Conservation (phyloP, 2,797 vertebrate genomes). For the Eurystomus glaucurus region DNA sequence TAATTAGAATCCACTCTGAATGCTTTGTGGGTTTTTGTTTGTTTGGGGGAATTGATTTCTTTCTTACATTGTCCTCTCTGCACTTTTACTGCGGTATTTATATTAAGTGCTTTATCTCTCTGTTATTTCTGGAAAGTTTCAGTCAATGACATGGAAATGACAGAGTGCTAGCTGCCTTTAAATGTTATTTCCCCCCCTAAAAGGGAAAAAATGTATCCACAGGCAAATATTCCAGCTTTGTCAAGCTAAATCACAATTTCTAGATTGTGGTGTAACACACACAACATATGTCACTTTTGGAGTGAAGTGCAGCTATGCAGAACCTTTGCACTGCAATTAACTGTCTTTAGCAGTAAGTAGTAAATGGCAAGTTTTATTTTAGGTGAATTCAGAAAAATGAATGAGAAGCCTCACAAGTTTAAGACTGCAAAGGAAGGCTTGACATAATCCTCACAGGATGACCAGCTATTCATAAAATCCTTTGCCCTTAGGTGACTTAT, state of each 20-base stretch:
- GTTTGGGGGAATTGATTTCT: not conserved
- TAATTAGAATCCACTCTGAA: not conserved
- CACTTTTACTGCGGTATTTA: not conserved
- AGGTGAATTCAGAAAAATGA: not conserved
- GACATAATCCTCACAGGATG: not conserved
- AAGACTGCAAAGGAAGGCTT: not conserved
- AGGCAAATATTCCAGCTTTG: not conserved
- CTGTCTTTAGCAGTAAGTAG: not conserved
- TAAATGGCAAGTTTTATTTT: not conserved
- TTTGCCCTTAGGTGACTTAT: constrained; percentile 17
- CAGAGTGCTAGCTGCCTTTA: not conserved
- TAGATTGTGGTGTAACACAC: not conserved
- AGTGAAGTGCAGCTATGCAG: not conserved
- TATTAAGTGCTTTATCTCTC: not conserved
- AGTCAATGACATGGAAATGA: not conserved
- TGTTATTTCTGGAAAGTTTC: not conserved
- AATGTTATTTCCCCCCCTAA: not conserved
- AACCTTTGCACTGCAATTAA: not conserved
- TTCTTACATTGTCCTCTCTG: not conserved
- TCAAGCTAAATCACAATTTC: not conserved
- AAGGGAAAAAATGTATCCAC: not conserved
- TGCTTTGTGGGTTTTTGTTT: not conserved
- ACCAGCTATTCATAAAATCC: constrained; percentile 36
- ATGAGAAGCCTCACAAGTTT: not conserved
- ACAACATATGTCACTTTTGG: not conserved